Percentiles rank a stretch among this genome's conserved stretches.
Evolutionary conservation across 2,797 vertebrate genomes (phyloP).

Genomic region (Emys orbicularis): DNA sequence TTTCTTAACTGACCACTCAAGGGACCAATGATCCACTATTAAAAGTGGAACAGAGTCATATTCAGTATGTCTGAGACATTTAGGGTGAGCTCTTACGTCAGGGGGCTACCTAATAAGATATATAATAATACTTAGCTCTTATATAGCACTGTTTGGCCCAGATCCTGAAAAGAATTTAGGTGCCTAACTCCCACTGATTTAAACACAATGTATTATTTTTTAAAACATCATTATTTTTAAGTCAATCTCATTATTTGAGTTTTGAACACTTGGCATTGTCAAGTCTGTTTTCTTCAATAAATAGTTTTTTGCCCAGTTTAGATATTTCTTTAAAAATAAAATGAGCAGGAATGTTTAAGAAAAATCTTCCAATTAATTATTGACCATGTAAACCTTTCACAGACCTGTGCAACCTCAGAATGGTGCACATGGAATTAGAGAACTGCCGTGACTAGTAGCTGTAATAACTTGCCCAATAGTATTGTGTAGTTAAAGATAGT

Average conservation of each 20-base stretch:
- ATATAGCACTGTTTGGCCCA: neutral
- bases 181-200: neutral
- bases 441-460: conserved; percentile 56
- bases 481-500: conserved; percentile 57
- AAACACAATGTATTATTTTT: neutral
- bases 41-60: neutral
- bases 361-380: conserved; percentile 12
- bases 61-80: neutral
- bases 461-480: conserved; percentile 54
- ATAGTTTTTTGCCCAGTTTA: conserved; percentile 33
- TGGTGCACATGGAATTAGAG: conserved; percentile 25
- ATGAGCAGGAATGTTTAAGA: conserved; percentile 44
- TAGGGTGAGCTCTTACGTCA: neutral
- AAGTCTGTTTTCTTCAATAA: neutral
- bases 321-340: conserved; percentile 29
- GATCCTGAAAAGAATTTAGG: neutral
- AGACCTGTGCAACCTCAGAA: conserved; percentile 7
- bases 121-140: neutral
- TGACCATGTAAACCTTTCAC: conserved; percentile 38
- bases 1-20: neutral
- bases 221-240: conserved; percentile 11
- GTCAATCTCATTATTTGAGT: conserved; percentile 4
- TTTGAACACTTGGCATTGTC: conserved; percentile 1
- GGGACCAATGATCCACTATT: neutral
- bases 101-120: neutral